Conservation (phyloP, 2,888 invertebrate species). For the Conchocele bisecta region DNA sequence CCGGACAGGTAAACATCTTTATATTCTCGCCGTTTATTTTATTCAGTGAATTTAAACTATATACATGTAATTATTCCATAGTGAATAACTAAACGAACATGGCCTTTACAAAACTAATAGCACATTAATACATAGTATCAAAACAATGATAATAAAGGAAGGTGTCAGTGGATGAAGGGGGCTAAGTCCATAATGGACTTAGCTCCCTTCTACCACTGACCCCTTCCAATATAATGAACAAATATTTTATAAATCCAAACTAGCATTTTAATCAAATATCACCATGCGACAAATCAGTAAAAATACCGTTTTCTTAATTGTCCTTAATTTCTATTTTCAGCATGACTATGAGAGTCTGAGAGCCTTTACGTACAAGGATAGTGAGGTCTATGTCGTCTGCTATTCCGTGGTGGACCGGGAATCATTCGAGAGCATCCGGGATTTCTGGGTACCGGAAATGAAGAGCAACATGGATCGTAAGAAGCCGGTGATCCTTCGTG, state of each 20-base stretch:
- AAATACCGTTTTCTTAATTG: too few species aligned
- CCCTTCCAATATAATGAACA: too few species aligned
- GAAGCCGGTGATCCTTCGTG: slow-evolving; percentile 69
- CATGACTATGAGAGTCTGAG: slow-evolving; percentile 70
- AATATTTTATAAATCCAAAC: too few species aligned
- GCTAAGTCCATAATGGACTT: too few species aligned
- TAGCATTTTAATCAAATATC: too few species aligned
- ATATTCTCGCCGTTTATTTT: background rate
- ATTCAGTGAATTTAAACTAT: background rate
- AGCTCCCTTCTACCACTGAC: too few species aligned
- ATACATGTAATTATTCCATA: background rate
- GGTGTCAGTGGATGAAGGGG: too few species aligned
- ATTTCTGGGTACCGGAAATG: slow-evolving; percentile 73
- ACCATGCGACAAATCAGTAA: too few species aligned
- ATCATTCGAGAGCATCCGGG: slow-evolving; percentile 67
- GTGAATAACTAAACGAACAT: too few species aligned
- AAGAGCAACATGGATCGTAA: slow-evolving; percentile 65
- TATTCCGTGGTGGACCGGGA: slow-evolving; percentile 72
- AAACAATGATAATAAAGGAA: too few species aligned
- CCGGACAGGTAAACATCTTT: slow-evolving; percentile 62
- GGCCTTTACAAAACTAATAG: too few species aligned
- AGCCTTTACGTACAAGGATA: slow-evolving; percentile 71
- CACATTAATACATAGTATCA: too few species aligned
- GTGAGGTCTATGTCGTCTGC: slow-evolving; percentile 72
- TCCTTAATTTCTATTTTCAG: slow-evolving; percentile 63